Conservation (phyloP, 2,888 invertebrate species). For the Ochropleura leucogaster region DNA sequence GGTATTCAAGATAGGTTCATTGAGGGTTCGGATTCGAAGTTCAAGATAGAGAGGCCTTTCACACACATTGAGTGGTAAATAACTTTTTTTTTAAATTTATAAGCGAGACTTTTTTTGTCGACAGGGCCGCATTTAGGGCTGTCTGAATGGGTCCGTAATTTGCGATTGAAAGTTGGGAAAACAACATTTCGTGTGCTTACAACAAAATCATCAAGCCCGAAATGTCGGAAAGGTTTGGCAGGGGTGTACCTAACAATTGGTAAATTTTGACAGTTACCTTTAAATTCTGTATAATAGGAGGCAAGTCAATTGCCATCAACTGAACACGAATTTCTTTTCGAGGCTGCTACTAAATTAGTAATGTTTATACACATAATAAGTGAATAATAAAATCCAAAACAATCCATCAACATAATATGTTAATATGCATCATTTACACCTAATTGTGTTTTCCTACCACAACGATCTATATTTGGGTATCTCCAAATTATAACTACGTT, state of each 20-base stretch:
- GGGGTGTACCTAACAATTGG: neutral
- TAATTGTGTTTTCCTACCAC: constrained; percentile 13
- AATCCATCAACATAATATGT: constrained; percentile 3
- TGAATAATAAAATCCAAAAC: neutral
- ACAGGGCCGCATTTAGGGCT: constrained; percentile 16
- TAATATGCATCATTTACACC: neutral
- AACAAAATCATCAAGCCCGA: neutral
- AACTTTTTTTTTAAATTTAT: constrained; percentile 6
- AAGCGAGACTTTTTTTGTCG: neutral
- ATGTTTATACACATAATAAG: neutral
- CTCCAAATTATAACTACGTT: constrained; percentile 44
- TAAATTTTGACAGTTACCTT: neutral
- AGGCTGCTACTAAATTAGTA: neutral
- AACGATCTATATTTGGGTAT: constrained; percentile 44
- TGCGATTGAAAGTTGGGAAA: neutral
- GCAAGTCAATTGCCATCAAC: neutral
- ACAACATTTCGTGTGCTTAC: neutral
- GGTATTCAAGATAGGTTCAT: constrained; percentile 55
- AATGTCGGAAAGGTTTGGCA: neutral
- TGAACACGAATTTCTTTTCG: neutral
- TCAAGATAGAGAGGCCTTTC: constrained; percentile 38
- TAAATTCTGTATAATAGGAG: neutral
- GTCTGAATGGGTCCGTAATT: neutral
- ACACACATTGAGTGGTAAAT: neutral
- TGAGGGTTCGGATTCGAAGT: constrained; percentile 45